Percentiles rank a stretch among this genome's conserved stretches.
These are phyloP conservation scores for Boulengeromyrus knoepffleri DNA, from an alignment of 2,113 vertebrate genomes.

Conservation along the genomic window DNA sequence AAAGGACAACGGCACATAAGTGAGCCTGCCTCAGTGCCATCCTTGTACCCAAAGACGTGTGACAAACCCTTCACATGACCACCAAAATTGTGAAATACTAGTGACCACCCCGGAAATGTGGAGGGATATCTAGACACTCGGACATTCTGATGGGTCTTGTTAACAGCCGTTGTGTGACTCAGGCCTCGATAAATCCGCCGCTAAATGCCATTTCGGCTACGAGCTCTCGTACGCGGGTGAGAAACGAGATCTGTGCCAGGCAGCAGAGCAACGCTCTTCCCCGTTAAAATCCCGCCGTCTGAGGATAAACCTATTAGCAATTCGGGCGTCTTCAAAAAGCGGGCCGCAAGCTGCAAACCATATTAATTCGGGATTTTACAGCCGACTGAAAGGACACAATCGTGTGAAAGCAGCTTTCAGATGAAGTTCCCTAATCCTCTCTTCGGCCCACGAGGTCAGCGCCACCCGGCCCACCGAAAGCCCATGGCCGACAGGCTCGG, in stretches of 20 bases:
- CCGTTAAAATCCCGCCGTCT: slow-evolving; percentile 31
- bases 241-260: slow-evolving; percentile 6
- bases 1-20: neutral
- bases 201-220: neutral
- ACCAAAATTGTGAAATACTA: neutral
- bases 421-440: slow-evolving; percentile 36
- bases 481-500: fast-evolving
- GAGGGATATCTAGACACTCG: neutral
- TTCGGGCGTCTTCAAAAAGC: slow-evolving; percentile 49
- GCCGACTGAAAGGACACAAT: slow-evolving; percentile 28
- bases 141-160: neutral
- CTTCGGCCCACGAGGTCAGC: slow-evolving; percentile 34
- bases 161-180: neutral
- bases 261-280: neutral
- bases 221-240: neutral
- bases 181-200: slow-evolving; percentile 1
- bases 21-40: neutral
- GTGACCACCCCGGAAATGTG: neutral
- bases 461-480: slow-evolving; percentile 14
- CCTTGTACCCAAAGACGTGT: neutral
- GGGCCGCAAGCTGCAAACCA: slow-evolving; percentile 37
- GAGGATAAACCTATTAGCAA: slow-evolving; percentile 45
- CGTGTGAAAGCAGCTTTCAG: slow-evolving; percentile 16
- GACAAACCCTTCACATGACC: neutral
- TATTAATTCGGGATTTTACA: slow-evolving; percentile 34